Evolutionary conservation across 2,113 vertebrate species (phyloP).

Genomic region (Monarcha castaneiventris): DNA sequence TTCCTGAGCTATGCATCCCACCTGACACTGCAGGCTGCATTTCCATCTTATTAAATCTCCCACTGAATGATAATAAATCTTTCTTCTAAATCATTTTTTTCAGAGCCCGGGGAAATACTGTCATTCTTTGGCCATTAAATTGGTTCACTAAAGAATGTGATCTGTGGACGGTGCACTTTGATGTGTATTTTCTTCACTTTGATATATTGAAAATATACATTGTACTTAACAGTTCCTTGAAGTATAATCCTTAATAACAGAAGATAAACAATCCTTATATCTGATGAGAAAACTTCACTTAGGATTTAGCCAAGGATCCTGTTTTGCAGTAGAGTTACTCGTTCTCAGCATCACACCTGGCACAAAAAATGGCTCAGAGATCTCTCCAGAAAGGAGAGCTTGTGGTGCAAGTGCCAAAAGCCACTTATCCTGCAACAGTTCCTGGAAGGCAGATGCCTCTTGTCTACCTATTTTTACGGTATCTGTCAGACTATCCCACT

Average conservation of each 20-base stretch:
- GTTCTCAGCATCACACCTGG: not conserved
- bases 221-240: not conserved
- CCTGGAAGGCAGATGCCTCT: conserved; percentile 39
- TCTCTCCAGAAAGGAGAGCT: conserved; percentile 7
- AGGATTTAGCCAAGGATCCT: not conserved
- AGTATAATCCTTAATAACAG: not conserved
- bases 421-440: not conserved
- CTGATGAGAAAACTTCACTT: not conserved
- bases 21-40: not conserved
- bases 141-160: not conserved
- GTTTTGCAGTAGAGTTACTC: not conserved
- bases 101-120: not conserved
- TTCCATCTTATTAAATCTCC: not conserved
- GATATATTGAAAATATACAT: not conserved
- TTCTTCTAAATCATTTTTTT: not conserved
- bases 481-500: conserved; percentile 28
- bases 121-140: not conserved
- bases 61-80: not conserved
- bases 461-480: conserved; percentile 6
- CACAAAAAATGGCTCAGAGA: not conserved
- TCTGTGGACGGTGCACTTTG: not conserved
- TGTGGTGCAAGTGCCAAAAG: not conserved
- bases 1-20: not conserved
- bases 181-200: not conserved
- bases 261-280: not conserved